Evolutionary conservation across 2,797 vertebrate genomes (phyloP), one percentile per base, ranked within the genome.

Genomic region (Pseudomugil gertrudae): DNA sequence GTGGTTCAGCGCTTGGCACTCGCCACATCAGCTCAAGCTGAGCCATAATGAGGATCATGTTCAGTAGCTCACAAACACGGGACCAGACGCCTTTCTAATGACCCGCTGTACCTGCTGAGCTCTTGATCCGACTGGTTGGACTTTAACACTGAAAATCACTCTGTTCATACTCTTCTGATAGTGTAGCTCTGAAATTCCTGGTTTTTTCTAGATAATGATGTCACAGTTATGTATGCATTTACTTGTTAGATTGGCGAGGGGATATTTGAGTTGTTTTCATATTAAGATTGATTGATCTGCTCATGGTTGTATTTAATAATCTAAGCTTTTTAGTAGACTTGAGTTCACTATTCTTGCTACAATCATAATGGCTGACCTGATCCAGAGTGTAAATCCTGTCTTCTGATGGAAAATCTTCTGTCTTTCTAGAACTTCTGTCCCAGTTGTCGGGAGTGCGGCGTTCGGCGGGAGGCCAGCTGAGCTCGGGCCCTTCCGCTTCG

Each of bases 361-460:
- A 19, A 23, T 9, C 17, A 24, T 50, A 17, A 63, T 19, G 13
- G 35, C 24, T 27, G 24, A 24, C 33, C 55, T n/a, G 21, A 29
- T 51, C 24, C 61, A 30, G 21, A 48, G 30, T 23, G n/a, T 3
- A 26, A n/a, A 21, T 67, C 38, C 27, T 33, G 0, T 26, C 53
- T 57, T 40, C 53, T 63, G 24, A 59, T 35, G 13, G 26, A 0
- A 38, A 36, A 5, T 19, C 11, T 5, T 26, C n/a, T 8, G 9
- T 51, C 32, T 3, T 51, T 21, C 9, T 93, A 99, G 98, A 99
- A 89, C 95, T 98, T 81, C 94, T 99, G 79, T 99, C 98, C 83
- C 98, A 99, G 94, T 91, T 99, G 72, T 99, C 97, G 24, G 97
- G 97, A 14, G 98, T 99, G 82, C 95, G 97, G 62, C 96, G 97